Percentiles rank a stretch among this genome's conserved stretches.
Evolutionary conservation across 2,113 vertebrate species (phyloP).

Genomic region (Pelecanoides urinatrix): DNA sequence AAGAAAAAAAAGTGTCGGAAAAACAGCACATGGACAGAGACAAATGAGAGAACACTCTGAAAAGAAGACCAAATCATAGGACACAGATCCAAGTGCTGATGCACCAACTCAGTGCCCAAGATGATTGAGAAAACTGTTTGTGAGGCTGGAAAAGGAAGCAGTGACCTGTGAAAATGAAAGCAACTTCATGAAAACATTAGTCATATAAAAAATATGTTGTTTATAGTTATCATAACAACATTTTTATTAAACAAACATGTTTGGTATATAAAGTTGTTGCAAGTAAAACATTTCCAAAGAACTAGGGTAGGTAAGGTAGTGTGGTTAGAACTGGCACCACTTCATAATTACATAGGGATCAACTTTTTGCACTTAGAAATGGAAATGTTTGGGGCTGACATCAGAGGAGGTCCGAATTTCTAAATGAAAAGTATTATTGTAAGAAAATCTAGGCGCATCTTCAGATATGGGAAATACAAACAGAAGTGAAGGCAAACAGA

Average conservation of each 20-base stretch:
- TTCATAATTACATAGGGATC: constrained; percentile 43
- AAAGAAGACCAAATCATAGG: background rate
- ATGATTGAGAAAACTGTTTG: constrained; percentile 11
- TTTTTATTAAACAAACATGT: constrained; percentile 72
- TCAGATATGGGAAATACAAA: constrained; percentile 52
- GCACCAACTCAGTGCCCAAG: background rate
- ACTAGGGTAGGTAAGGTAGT: constrained; percentile 52
- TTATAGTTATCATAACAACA: constrained; percentile 70
- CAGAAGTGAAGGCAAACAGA: constrained; percentile 39
- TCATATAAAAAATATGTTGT: constrained; percentile 73
- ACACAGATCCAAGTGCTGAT: background rate
- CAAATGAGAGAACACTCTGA: background rate
- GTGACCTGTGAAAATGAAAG: constrained; percentile 71
- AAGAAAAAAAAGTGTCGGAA: constrained; percentile 24
- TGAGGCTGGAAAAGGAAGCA: constrained; percentile 46
- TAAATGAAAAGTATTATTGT: constrained; percentile 68
- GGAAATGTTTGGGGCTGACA: constrained; percentile 61
- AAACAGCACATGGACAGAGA: constrained; percentile 5
- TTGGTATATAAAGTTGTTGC: constrained; percentile 38
- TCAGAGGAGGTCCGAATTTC: constrained; percentile 35
- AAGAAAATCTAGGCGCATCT: constrained; percentile 65
- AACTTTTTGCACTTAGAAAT: constrained; percentile 57
- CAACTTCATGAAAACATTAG: constrained; percentile 55
- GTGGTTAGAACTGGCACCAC: constrained; percentile 57
- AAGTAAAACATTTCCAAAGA: constrained; percentile 50